phyloP scores from a whole-genome alignment of 2,113 vertebrate genomes.

The Lanius collurio region DNA sequence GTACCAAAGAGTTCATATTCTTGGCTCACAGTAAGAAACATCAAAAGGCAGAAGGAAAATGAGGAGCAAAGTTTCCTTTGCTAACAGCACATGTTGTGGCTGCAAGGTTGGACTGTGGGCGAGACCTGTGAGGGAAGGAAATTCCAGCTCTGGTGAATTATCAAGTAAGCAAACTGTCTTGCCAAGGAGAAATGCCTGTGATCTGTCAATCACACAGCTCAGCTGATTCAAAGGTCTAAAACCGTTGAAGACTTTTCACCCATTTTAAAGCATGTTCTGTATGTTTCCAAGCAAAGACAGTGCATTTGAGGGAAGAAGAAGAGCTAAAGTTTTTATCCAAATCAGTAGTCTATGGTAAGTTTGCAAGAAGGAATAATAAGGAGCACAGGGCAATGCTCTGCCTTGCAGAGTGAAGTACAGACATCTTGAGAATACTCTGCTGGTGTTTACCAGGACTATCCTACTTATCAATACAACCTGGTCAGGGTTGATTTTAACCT shows the following conservation, averaged over 20 bases:
- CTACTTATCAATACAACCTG: background rate
- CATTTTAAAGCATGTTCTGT: background rate
- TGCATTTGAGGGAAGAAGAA: background rate
- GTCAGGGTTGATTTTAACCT: background rate
- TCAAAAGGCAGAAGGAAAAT: conserved; percentile 7
- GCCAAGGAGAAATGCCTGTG: background rate
- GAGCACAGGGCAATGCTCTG: background rate
- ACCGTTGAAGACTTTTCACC: background rate
- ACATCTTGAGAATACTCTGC: background rate
- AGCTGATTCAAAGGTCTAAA: background rate
- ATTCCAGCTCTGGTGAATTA: background rate
- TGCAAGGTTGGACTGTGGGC: background rate
- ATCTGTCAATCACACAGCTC: background rate
- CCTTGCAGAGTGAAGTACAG: background rate
- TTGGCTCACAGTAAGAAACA: background rate
- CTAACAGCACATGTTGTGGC: background rate
- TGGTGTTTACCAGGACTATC: background rate
- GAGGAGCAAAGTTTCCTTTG: background rate
- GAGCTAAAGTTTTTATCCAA: background rate
- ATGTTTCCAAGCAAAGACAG: background rate
- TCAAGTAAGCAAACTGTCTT: background rate
- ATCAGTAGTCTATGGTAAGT: background rate
- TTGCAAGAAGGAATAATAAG: background rate
- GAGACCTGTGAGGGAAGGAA: conserved; percentile 2
- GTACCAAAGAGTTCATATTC: background rate